phyloP scores from a whole-genome alignment of 1,140 invertebrate species.

The Ptiloglossa arizonensis region DNA sequence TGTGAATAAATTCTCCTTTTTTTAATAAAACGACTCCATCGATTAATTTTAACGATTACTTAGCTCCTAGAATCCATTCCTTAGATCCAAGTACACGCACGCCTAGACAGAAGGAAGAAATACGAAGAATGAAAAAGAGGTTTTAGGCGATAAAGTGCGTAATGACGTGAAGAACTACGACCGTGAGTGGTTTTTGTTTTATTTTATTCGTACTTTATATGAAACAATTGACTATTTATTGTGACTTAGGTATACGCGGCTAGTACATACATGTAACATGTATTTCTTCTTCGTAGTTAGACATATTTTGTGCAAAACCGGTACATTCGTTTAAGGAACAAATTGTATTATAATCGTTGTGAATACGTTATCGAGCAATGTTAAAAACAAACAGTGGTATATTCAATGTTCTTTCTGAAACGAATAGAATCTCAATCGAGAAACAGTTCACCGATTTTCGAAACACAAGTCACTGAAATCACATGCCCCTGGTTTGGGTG shows the following conservation, averaged over 20 bases:
- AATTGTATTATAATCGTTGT: conserved; percentile 35
- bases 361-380: conserved; percentile 15
- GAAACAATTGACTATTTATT: conserved; percentile 81
- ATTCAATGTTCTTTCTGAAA: neutral
- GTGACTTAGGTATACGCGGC: conserved; percentile 76
- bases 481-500: conserved; percentile 23
- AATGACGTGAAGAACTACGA: conserved; percentile 3
- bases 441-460: conserved; percentile 44
- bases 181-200: conserved; percentile 48
- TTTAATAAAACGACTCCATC: conserved; percentile 29
- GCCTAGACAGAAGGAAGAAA: no score
- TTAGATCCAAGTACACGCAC: no score
- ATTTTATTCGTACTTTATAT: conserved; percentile 75
- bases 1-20: conserved; percentile 64
- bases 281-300: conserved; percentile 64
- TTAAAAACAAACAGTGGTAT: conserved; percentile 16
- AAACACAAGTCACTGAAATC: conserved; percentile 56
- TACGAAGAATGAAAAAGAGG: neutral
- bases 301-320: conserved; percentile 64
- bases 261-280: conserved; percentile 79
- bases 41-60: neutral
- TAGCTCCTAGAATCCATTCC: no score
- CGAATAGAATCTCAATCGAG: conserved; percentile 5
- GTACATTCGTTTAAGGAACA: conserved; percentile 54
- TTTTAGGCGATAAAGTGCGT: no score